Conservation (phyloP, 1,140 invertebrate genomes). For the Leptopilina clavipes region DNA sequence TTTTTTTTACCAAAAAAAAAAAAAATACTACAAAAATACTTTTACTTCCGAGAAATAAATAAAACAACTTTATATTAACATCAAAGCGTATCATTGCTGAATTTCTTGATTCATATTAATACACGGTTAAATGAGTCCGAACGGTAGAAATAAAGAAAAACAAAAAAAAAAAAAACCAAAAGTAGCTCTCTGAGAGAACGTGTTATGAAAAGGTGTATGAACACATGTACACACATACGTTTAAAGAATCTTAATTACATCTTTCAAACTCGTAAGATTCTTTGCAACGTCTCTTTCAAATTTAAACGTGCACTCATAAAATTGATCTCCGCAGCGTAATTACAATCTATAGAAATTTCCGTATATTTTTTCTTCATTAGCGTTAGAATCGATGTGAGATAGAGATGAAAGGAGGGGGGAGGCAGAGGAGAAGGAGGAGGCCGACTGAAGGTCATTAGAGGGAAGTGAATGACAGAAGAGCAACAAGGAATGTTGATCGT, state of each 20-base stretch:
- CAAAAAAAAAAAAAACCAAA: background rate
- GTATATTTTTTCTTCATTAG: background rate
- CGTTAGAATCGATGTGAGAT: background rate
- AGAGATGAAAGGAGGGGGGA: background rate
- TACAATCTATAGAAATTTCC: background rate
- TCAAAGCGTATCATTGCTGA: background rate
- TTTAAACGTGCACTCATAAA: background rate
- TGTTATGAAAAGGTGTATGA: slow-evolving; percentile 14
- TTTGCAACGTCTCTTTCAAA: slow-evolving; percentile 16
- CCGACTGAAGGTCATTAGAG: no score
- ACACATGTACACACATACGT: background rate
- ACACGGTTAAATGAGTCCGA: background rate
- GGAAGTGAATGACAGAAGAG: no score
- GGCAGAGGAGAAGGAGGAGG: no score
- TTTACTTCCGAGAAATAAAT: no score
- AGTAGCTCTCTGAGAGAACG: background rate
- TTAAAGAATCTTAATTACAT: slow-evolving; percentile 30
- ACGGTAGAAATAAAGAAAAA: background rate
- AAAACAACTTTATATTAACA: no score
- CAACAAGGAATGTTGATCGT: no score
- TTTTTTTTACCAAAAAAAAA: no score
- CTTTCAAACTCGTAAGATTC: slow-evolving; percentile 10
- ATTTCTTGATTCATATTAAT: background rate
- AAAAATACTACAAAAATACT: no score
- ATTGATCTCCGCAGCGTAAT: slow-evolving; percentile 5